Base-by-base conservation (phyloP, 2,888 invertebrate genomes). In the Salticus scenicus region DNA sequence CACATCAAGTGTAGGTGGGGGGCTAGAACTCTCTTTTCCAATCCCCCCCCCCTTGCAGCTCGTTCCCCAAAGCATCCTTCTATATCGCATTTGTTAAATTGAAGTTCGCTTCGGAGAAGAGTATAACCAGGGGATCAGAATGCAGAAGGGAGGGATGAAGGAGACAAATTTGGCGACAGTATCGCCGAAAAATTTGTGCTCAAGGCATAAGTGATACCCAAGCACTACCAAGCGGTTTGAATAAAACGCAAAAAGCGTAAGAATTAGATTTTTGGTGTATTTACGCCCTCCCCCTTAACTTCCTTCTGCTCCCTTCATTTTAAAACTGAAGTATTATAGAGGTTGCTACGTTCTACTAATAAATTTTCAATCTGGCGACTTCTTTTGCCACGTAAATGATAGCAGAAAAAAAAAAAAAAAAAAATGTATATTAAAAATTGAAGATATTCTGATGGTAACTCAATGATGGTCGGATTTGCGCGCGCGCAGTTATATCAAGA, bases 61-160 rank as follows among this genome's bases (percentile, higher is more conserved):
- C 57, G 63, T 37, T 37, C 63, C 71, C 70, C 71, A 64, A 74
- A 74, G 76, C 76, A 42, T 76, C 57, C 74, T 57, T 37, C 63
- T 42, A 73, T 69, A 75, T 81, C 72, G 72, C 84, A 84, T 84
- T 84, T 78, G 77, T 84, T 77, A 84, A 84, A 84, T 84, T 84
- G 84, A 73, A 73, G 77, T 72, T 72, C 71, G 67, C 76, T 76
- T 76, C 74, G 74, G 63, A 74, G 74, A 74, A 33, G 74, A 41
- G 64, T 33, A 74, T 64, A 33, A 72, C 51, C 72, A 57, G 42
- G 72, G 72, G 72, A 72, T 72, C 72, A 72, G 72, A 47, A 33
- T 51, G 47, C 67, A 33, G 67, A n/a, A 20, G 67, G 70, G 42
- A 57, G 12, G 72, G 47, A 57, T 17, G 70, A 27, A 47, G n/a